Evolutionary conservation across 2,797 vertebrate genomes (phyloP), one percentile per base, ranked within the genome.

Genomic region (Siniperca undulata): DNA sequence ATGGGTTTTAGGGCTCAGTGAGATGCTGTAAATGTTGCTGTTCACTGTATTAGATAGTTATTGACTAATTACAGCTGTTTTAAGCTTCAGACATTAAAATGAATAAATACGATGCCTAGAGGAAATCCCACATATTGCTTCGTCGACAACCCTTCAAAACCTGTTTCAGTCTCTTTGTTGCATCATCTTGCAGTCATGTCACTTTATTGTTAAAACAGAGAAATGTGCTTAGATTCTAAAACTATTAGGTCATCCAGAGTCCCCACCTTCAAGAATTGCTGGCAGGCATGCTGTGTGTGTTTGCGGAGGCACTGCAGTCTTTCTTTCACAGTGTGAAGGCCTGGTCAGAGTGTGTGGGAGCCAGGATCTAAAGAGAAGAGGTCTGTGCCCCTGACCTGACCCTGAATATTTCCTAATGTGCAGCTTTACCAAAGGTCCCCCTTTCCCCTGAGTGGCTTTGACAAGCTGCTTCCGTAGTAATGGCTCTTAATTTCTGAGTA

Each of bases 401-500:
- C 95, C 92, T 89, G 92, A 94, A 94, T 95, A 93, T 93, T 91
- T 93, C 91, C 93, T 94, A 93, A 94, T 92, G 88, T 87, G 91
- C 90, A 86, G 90, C 91, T 92, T 93, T 93, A 92, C 84, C 90
- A 90, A 94, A 95, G 90, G 91, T 93, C 91, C 87, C 84, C 78
- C 76, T 91, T 92, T 93, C 89, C 87, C 90, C 82, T 93, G 92
- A 96, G 93, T 94, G 95, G 86, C 87, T 95, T 83, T 95, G 95
- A 95, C 95, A 96, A 93, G 93, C 93, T 91, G 89, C 94, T 96
- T 96, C 95, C 94, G 86, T 90, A 85, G 93, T 92, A 95, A 93
- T 92, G 87, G 80, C 90, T 92, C 93, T 95, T 95, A 95, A 95
- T 96, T 94, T 94, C 88, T 85, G 86, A 93, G 94, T 96, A 95